phyloP scores from a whole-genome alignment of 2,113 vertebrate genomes.

The Saguinus midas region DNA sequence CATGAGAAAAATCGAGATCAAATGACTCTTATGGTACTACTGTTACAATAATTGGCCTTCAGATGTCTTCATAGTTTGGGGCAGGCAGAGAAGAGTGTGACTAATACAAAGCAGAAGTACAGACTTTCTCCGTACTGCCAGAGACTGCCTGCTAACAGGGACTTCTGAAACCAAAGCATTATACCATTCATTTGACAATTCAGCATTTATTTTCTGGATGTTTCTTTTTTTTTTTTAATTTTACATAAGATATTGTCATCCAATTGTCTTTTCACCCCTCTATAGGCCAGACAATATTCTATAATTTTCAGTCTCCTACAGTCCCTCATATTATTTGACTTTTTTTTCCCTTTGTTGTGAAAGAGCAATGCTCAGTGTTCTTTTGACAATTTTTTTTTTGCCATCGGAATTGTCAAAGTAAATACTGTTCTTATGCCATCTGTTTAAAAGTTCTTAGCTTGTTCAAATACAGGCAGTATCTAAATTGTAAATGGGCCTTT shows the following conservation, averaged over 20 bases:
- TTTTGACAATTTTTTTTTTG: not conserved
- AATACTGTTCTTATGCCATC: not conserved
- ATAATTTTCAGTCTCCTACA: not conserved
- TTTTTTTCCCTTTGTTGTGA: not conserved
- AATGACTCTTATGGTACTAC: not conserved
- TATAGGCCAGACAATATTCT: not conserved
- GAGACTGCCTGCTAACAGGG: not conserved
- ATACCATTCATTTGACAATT: not conserved
- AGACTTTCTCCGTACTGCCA: not conserved
- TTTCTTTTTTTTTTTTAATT: not conserved
- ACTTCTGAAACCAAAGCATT: not conserved
- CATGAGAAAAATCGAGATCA: not conserved
- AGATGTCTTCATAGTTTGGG: not conserved
- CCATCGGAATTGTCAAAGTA: conserved; percentile 1
- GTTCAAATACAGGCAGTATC: not conserved
- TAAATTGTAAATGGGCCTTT: conserved; percentile 19
- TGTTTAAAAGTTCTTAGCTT: conserved; percentile 24
- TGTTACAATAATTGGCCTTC: not conserved
- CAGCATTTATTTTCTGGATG: not conserved
- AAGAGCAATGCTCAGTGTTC: not conserved
- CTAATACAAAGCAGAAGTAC: not conserved
- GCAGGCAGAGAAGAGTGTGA: not conserved
- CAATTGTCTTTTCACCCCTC: not conserved
- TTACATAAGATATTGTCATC: not conserved
- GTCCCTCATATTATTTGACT: not conserved